Conservation (phyloP, 2,113 vertebrate species). For the Thermophis baileyi region DNA sequence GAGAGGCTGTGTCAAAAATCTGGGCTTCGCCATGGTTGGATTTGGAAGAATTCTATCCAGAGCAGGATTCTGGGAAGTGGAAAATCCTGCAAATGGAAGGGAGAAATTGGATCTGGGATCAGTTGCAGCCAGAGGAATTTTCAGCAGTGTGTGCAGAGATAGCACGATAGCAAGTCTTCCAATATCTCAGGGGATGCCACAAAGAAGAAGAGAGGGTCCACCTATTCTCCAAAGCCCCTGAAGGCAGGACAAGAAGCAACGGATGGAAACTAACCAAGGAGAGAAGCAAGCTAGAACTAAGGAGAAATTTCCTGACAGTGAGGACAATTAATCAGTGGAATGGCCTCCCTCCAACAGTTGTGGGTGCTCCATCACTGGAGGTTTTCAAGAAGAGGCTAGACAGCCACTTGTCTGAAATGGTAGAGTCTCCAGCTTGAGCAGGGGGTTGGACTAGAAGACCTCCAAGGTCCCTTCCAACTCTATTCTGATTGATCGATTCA, state of each 20-base stretch:
- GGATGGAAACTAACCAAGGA: not conserved
- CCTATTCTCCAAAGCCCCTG: not conserved
- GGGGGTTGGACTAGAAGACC: too few relatives aligned
- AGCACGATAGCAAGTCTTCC: not conserved
- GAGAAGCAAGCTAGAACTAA: not conserved
- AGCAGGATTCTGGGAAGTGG: slow-evolving; percentile 46
- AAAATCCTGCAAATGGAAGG: slow-evolving; percentile 48
- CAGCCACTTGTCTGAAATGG: not conserved
- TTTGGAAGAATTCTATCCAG: slow-evolving; percentile 42
- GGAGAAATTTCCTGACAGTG: not conserved
- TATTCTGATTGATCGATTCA: too few relatives aligned
- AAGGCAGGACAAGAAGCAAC: not conserved
- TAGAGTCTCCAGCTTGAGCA: too few relatives aligned
- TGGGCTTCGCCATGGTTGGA: slow-evolving; percentile 11
- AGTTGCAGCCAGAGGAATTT: slow-evolving; percentile 38
- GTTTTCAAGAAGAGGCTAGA: not conserved
- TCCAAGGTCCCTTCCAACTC: too few relatives aligned
- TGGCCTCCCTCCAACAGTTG: too few relatives aligned
- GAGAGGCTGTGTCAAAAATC: slow-evolving; percentile 29
- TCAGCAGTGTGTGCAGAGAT: slow-evolving; percentile 3
- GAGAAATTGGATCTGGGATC: slow-evolving; percentile 34
- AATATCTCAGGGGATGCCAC: not conserved
- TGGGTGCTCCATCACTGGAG: not conserved
- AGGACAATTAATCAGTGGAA: not conserved
- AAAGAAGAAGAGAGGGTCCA: not conserved